Base-by-base conservation (phyloP, 2,797 vertebrate species). In the Chlorospingus semifuscus region DNA sequence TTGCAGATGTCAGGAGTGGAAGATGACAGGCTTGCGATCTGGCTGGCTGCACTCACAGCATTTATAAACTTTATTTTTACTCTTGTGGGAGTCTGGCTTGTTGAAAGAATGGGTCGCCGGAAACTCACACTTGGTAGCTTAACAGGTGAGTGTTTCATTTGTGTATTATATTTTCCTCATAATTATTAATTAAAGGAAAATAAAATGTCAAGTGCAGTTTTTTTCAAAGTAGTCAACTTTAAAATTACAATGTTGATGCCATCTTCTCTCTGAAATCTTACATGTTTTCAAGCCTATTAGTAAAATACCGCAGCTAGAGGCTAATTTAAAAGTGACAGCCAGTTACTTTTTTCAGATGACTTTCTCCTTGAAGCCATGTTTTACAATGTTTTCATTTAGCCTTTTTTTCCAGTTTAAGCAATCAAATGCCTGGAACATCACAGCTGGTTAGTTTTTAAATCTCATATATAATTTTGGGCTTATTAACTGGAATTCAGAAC, bases 51-150 rank as follows among this genome's bases (percentile, higher is more conserved):
- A 2, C 97, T 99, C 55, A 98, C 99, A 71, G 99, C 99, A 8
- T 98, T 99, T 89, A 99, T 99, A 89, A 99, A 99, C 97, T 99
- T 99, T 96, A 97, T 99, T 96, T 99, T 99, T 85, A 99, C 99
- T 10, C 97, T 99, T 2, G 96, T 99, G 94, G 99, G 99, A 30
- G 99, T 99, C 94, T 99, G 99, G 99, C 98, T 99, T 6, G 99
- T 99, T 88, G 99, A 99, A 97, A 98, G 98, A 92, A 98, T 99
- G 92, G 99, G 99, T 10, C 99, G 99, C 83, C 98, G 99, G 91
- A 99, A 98, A 93, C 99, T 99, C 41, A 99, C 98, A 4, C 95
- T 99, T 52, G 98, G 98, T 60, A 99, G 99, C 84, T 98, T 99
- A 94, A 86, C 98, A 74, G 99, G 99, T 99, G 95, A 89, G 97